Evolutionary conservation across 2,113 vertebrate genomes (phyloP).

Genomic region (Paralichthys olivaceus): DNA sequence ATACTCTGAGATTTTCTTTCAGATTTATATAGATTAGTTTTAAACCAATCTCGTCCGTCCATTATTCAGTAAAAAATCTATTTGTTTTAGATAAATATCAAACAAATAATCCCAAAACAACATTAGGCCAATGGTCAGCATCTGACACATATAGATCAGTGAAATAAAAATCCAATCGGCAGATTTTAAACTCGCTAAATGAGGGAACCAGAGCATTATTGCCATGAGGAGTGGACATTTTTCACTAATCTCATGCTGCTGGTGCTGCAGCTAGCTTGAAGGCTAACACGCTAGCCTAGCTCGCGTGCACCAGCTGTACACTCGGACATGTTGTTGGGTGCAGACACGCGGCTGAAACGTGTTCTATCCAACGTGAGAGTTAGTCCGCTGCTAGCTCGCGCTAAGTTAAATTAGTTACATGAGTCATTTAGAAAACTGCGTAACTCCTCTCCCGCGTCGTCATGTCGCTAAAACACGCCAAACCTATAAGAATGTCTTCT

Average conservation of each 20-base stretch:
- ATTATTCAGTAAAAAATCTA: too few species aligned
- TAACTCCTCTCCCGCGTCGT: conserved; percentile 5
- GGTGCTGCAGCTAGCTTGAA: conserved; percentile 16
- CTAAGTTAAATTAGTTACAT: background rate
- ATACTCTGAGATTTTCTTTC: too few species aligned
- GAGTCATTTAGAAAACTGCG: background rate
- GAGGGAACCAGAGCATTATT: fast-evolving
- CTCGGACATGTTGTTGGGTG: background rate
- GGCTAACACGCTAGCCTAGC: conserved; percentile 54
- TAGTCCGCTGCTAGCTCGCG: background rate
- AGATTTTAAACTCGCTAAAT: background rate
- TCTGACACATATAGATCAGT: too few species aligned
- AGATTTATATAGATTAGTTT: too few species aligned
- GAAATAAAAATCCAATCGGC: background rate
- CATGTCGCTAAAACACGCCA: conserved; percentile 9
- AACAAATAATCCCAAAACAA: too few species aligned
- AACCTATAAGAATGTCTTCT: background rate
- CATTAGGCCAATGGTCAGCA: background rate
- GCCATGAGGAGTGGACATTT: background rate
- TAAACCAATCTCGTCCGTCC: too few species aligned
- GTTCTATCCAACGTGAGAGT: background rate
- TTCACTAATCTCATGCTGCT: background rate
- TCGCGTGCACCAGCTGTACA: background rate
- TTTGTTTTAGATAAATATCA: too few species aligned
- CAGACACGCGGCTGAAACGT: fast-evolving